Evolutionary conservation across 2,797 vertebrate species (phyloP).

Genomic region (Crenichthys baileyi): DNA sequence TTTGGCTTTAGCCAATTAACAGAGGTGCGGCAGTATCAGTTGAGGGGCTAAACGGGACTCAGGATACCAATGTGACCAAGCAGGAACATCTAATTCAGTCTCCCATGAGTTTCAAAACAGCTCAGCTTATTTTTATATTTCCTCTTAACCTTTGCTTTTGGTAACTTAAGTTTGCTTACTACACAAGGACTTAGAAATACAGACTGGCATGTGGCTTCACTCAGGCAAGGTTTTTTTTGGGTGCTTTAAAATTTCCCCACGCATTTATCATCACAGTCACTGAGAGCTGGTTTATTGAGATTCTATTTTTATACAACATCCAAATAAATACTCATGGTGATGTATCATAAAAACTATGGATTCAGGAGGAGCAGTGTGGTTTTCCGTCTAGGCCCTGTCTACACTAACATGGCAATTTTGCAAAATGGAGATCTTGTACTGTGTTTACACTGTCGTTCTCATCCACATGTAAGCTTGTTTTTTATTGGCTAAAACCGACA

Average conservation of each 20-base stretch:
- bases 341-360: no score
- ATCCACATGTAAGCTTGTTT: not conserved
- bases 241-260: not conserved
- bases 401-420: no score
- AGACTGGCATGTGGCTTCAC: conserved; percentile 14
- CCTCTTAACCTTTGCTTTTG: conserved; percentile 25
- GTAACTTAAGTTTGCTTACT: conserved; percentile 46
- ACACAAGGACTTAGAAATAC: conserved; percentile 34
- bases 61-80: conserved; percentile 42
- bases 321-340: conserved; percentile 32
- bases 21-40: conserved; percentile 53
- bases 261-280: not conserved
- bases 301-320: conserved; percentile 3
- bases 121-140: conserved; percentile 42
- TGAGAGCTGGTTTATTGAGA: not conserved
- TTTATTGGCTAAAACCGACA: no score
- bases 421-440: no score
- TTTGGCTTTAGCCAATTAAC: conserved; percentile 73
- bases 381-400: no score
- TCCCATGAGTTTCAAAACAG: conserved; percentile 33
- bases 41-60: conserved; percentile 60
- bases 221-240: not conserved
- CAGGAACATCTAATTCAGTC: conserved; percentile 53
- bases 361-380: no score
- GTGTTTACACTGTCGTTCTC: no score